phyloP scores from a whole-genome alignment of 2,888 invertebrate species.

The Callimorpha dominula region DNA sequence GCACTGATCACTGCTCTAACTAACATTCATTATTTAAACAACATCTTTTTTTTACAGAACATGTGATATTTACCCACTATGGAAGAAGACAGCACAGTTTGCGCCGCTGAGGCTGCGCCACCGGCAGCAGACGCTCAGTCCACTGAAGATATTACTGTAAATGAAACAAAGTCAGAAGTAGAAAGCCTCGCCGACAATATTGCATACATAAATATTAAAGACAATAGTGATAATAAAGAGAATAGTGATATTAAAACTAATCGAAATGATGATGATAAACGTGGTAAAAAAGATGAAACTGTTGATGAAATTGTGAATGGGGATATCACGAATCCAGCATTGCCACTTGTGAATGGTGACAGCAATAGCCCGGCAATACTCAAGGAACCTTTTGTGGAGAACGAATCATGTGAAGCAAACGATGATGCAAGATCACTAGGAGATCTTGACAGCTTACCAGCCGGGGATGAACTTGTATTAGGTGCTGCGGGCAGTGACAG shows the following conservation, averaged over 20 bases:
- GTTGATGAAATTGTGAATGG: conserved; percentile 58
- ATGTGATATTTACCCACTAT: conserved; percentile 77
- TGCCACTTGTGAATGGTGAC: conserved; percentile 51
- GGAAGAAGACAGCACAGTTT: conserved; percentile 71
- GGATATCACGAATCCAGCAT: conserved; percentile 52
- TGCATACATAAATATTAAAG: conserved; percentile 45
- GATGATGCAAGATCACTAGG: conserved; percentile 79
- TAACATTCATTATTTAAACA: conserved; percentile 39
- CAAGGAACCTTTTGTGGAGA: conserved; percentile 67
- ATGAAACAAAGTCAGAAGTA: conserved; percentile 52
- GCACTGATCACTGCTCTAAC: conserved; percentile 39
- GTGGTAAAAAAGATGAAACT: conserved; percentile 53
- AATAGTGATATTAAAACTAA: conserved; percentile 55
- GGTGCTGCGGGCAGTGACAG: conserved; percentile 92
- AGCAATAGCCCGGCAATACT: conserved; percentile 51
- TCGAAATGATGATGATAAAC: conserved; percentile 40
- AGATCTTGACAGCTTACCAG: conserved; percentile 80
- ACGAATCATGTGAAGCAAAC: conserved; percentile 71
- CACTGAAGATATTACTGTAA: conserved; percentile 54
- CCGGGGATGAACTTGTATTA: conserved; percentile 74
- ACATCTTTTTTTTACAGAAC: conserved; percentile 76
- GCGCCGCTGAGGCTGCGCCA: conserved; percentile 58
- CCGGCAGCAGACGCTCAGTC: conserved; percentile 57
- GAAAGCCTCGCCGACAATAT: conserved; percentile 52
- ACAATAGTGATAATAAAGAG: conserved; percentile 53